Conservation (phyloP, 2,888 invertebrate species). For the Hydraecia micacea region DNA sequence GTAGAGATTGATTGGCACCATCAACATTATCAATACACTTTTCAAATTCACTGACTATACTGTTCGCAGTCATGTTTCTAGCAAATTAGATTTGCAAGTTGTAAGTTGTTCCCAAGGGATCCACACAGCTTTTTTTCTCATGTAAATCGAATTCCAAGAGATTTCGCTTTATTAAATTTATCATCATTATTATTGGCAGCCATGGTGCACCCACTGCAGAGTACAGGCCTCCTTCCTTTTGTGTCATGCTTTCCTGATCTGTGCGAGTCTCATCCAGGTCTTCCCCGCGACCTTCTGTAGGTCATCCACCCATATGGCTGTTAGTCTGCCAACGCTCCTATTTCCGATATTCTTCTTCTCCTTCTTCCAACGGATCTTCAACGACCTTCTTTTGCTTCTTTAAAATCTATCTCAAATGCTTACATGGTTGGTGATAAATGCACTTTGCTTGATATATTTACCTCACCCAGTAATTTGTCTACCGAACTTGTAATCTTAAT, state of each 20-base stretch:
- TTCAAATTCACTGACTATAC: not conserved
- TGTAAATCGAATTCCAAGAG: not conserved
- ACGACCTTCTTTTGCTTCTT: not conserved
- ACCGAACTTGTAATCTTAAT: conserved; percentile 13
- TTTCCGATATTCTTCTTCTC: not conserved
- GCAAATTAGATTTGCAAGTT: not conserved
- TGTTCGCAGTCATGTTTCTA: not conserved
- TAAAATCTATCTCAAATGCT: not conserved
- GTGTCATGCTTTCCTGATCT: not conserved
- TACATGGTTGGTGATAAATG: not conserved
- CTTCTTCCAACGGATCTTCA: not conserved
- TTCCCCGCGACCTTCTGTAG: not conserved
- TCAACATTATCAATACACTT: not conserved
- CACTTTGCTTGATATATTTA: not conserved
- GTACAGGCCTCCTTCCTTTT: not conserved
- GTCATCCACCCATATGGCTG: not conserved
- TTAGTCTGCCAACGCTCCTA: not conserved
- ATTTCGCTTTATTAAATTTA: not conserved
- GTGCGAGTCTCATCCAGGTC: not conserved
- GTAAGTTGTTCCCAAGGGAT: not conserved
- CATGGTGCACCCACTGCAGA: too few species aligned
- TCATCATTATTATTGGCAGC: not conserved
- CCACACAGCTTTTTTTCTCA: not conserved
- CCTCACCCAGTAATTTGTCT: not conserved
- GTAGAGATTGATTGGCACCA: not conserved